Evolutionary conservation across 2,797 vertebrate genomes (phyloP).

Genomic region (Rhinoraja longicauda): DNA sequence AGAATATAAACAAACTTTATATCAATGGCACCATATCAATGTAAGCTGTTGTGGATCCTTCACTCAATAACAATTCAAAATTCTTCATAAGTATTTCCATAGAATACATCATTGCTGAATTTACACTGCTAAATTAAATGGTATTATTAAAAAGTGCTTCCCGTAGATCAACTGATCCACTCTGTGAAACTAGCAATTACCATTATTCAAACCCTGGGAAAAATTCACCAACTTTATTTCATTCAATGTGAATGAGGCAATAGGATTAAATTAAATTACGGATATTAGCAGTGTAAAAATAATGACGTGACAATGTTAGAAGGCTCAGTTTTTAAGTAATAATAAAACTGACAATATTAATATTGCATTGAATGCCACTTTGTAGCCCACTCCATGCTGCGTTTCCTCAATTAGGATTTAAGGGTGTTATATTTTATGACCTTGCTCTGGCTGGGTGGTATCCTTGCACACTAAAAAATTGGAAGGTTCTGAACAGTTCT

Average conservation of each 20-base stretch:
- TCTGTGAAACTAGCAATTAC: not conserved
- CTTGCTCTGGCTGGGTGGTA: not conserved
- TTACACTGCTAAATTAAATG: not conserved
- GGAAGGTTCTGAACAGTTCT: not conserved
- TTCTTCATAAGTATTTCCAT: not conserved
- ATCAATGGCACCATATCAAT: not conserved
- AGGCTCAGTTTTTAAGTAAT: not conserved
- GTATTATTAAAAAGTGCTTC: not conserved
- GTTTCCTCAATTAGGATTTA: not conserved
- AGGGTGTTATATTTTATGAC: not conserved
- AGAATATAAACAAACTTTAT: not conserved
- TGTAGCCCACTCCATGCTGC: not conserved
- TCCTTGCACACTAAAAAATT: not conserved
- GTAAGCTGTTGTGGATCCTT: not conserved
- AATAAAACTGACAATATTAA: not conserved
- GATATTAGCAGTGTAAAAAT: not conserved
- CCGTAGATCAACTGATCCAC: not conserved
- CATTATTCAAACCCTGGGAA: not conserved
- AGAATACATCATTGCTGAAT: not conserved
- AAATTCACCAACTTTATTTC: not conserved
- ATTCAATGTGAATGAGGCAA: slow-evolving; percentile 26
- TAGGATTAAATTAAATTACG: slow-evolving; percentile 21
- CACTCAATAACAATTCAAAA: not conserved
- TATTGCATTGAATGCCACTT: not conserved
- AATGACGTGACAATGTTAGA: not conserved